Base-by-base conservation (phyloP, 2,113 vertebrate species). In the Pterophyllum scalare region DNA sequence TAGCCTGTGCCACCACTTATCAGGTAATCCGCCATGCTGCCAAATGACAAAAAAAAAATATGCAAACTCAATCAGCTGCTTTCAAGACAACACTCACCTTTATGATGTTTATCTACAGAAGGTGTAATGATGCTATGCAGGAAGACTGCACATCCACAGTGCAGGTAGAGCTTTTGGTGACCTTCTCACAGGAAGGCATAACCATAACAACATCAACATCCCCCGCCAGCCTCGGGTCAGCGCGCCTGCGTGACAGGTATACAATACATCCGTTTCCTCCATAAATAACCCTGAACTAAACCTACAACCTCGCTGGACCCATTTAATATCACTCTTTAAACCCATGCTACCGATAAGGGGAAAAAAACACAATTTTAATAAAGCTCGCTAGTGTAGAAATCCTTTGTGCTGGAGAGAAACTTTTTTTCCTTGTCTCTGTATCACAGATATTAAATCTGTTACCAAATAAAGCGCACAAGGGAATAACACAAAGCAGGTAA, bases 1-100 rank as follows among this genome's bases (percentile, higher is more conserved):
- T 98, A 98, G 58, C 97, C 97, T 2, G 97, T 97, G 31, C 97
- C 97, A 33, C 97, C 97, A 80, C 97, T 98, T 95, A 98, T 98
- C 88, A 98, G 91, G 93, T 97, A 97, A 93, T 97, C 97, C 40
- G 97, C 97, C 97, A 97, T 97, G 93, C 97, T 98, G 96, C 78
- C 49, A 75, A 78, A 90, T 40, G 2, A 91, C 22, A 88, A 54
- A 75, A 35, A 79, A 88, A 46, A 56, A 33, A 78, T 10, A 38
- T n/a, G 28, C 17, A 40, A 83, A 24, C 74, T 84, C 9, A 88
- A 75, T 59, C n/a, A 84, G 22, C 24, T 61, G 59, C 64, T 38
- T 17, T 59, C 15, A 59, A 8, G 0, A 11, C 6, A 11, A 24
- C 3, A 74, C 22, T 65, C n/a, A 28, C 22, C 49, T 67, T 6